Evolutionary conservation across 2,113 vertebrate species (phyloP).

Genomic region (Salminus brasiliensis): DNA sequence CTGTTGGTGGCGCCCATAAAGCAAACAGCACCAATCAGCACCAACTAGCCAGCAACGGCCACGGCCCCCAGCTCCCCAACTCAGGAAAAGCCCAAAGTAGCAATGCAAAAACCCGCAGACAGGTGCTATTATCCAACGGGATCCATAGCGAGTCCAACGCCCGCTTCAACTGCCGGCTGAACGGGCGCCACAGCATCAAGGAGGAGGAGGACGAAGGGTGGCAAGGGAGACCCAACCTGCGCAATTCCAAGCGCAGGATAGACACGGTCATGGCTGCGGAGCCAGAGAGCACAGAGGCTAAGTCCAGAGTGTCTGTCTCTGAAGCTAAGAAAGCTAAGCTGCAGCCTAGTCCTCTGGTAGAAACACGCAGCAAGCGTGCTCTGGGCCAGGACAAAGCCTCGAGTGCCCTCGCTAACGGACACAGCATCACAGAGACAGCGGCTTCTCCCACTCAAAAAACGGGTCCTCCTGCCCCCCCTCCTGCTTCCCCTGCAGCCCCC

Average conservation of each 20-base stretch:
- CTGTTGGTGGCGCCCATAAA: conserved; percentile 70
- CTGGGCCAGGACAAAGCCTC: conserved; percentile 61
- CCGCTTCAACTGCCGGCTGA: conserved; percentile 91
- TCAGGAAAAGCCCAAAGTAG: conserved; percentile 99
- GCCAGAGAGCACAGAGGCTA: not conserved
- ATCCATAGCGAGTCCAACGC: conserved; percentile 68
- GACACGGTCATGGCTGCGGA: conserved; percentile 76
- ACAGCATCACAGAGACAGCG: conserved; percentile 73
- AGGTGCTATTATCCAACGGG: conserved; percentile 93
- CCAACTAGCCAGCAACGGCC: conserved; percentile 80
- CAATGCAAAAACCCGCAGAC: conserved; percentile 99
- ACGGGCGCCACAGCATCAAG: conserved; percentile 88
- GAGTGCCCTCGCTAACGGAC: conserved; percentile 71
- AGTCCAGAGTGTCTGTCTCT: conserved; percentile 23
- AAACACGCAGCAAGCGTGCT: conserved; percentile 85
- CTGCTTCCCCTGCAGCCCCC: conserved; percentile 42
- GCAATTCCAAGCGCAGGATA: conserved; percentile 93
- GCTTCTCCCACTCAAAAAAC: conserved; percentile 51
- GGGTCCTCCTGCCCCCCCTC: conserved; percentile 31
- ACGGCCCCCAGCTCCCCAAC: conserved; percentile 84
- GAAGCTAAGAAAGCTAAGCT: conserved; percentile 75
- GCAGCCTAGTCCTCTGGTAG: conserved; percentile 75
- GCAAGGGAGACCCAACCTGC: conserved; percentile 90
- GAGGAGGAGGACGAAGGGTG: conserved; percentile 68
- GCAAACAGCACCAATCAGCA: conserved; percentile 77